Base-by-base conservation (phyloP, 2,113 vertebrate species). In the Pseudopodoces humilis region DNA sequence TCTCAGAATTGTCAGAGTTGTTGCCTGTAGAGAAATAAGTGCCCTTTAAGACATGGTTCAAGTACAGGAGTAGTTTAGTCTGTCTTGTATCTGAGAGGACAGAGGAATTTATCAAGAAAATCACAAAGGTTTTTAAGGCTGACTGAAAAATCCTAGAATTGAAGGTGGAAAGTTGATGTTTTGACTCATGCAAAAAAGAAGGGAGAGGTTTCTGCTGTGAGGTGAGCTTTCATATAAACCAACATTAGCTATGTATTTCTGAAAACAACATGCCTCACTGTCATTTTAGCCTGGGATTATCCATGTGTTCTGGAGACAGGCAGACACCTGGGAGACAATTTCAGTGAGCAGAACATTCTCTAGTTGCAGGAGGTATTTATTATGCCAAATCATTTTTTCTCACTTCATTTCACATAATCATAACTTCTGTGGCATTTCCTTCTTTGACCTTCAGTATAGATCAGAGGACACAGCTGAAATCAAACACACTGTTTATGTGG, bases 321-420 rank as follows among this genome's bases (percentile, higher is more conserved):
- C 92, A 92, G 95, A 89, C 91, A 94, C 74, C 77, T 93, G 88
- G 58, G 56, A 96, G 74, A 94, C 67, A 81, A 31, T 91, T 95
- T 95, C 88, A 97, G 94, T 85, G 94, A 97, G 81, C 84, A 95
- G 94, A 97, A 97, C 80, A 83, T 93, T 96, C 92, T 95, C 94
- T 92, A 92, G 95, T 92, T 93, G 85, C 15, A 37, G 90, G 96
- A 97, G 96, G 95, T 96, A 92, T 98, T 97, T 96, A 96, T 97
- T 97, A 95, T 11, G 35, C 94, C 91, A 96, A 96, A 98, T 96
- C 94, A 90, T 96, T 95, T 90, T 97, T 97, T 98, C 83, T 97
- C 95, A 97, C 97, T 98, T 98, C 97, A 98, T 97, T 98, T 97
- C 97, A 97, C 97, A 95, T 96, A 97, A 97, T 97, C 97, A 94